Evolutionary conservation across 1,140 invertebrate genomes (phyloP), one percentile per base, ranked within the genome.

Genomic region (Aphis craccivora): DNA sequence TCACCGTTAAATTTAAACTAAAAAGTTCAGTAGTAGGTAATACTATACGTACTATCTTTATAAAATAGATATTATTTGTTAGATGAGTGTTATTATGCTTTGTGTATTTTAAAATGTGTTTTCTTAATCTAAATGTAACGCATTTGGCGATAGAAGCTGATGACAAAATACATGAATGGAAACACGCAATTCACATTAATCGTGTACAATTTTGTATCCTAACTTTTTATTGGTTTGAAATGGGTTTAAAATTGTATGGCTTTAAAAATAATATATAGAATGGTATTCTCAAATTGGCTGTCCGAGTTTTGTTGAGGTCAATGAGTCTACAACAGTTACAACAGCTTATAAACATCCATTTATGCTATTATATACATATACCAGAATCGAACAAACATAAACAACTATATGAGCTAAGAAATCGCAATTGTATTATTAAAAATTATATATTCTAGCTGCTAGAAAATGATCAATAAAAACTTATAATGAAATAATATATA

Each of bases 191-290:
- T 48, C 11, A 20, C 43, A 43, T 45, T 30, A 87, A 87, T 14
- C 4, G 11, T 7, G 40, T 43, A 30, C 40, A 40, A 87, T 45
- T 87, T 45, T 88, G 22, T 45, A n/a, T 88, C 14, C 45, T 88
- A 51, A 51, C 43, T 35, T 88, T 88, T 88, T 88, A 88, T 88
- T 51, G 51, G n/a, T n/a, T 51, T 51, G 30, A 88, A 88, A 88
- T 35, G 45, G 9, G 35, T n/a, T 88, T 88, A 88, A 40, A 88
- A 51, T n/a, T 48, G 30, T 51, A 88, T 35, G 45, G 30, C 43
- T 87, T 87, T 48, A 87, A 87, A 45, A 87, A 87, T 45, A 87
- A 45, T n/a, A n/a, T 14, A 48, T 43, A 43, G 14, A 35, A 22
- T 23, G 5, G 45, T 51, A 51, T 35, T 88, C 30, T 51, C 30